Base-by-base conservation (phyloP, 2,113 vertebrate species). In the Neogobius melanostomus region DNA sequence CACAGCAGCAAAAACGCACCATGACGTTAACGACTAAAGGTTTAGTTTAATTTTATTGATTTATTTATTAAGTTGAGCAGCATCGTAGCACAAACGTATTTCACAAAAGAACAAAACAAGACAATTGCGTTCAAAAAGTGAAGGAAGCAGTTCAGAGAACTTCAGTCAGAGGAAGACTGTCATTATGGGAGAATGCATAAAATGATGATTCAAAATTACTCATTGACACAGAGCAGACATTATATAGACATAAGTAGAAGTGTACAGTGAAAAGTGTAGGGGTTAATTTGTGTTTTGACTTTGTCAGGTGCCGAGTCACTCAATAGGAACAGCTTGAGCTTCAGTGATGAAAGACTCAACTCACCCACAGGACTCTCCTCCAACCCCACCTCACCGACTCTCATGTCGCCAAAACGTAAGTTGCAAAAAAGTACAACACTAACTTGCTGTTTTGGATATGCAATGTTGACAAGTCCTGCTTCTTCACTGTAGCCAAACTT, bases 261-360 rank as follows among this genome's bases (percentile, higher is more conserved):
- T 0, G 48, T 36, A 5, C 45, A 28, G 15, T 36, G 4, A 50
- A 47, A 17, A 36, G 11, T 15, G 46, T 57, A 6, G 8, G 63
- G 72, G 76, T 56, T 47, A 9, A 66, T 17, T 3, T 5, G 56
- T 17, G 44, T 48, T 74, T 45, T 63, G 9, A 80, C 71, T 53
- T 57, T 48, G 50, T 71, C 90, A 99, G 97, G 97, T 93, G 95
- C 94, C 11, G 96, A 95, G 76, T 98, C 95, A 0, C 93, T 97
- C 17, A 95, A 90, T 78, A 94, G 96, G 81, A 95, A 94, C 79
- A 98, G 97, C 85, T 95, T 97, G 89, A 96, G 94, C 77, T 94
- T 96, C 88, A 98, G 97, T 3, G 96, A 98, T 15, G 97, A 98
- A 89, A 95, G 96, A 64, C 93, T 98, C 11, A 95, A 96, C 85